Conservation (phyloP, 2,888 invertebrate genomes). For the Acanthosoma haemorrhoidale region DNA sequence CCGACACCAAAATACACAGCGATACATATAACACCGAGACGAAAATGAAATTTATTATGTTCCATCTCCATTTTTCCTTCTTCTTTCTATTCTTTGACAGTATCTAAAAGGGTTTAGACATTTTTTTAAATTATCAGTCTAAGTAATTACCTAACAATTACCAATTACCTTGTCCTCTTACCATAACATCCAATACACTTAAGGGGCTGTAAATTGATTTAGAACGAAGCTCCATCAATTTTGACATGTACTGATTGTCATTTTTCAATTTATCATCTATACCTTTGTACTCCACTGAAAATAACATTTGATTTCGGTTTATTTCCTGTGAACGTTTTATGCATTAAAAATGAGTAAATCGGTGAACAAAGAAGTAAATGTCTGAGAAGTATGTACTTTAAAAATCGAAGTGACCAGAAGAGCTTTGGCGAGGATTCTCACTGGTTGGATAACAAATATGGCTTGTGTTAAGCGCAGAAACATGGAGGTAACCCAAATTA, state of each 20-base stretch:
- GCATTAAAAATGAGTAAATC: too few species aligned
- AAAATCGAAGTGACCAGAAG: slow-evolving; percentile 19
- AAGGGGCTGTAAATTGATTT: slow-evolving; percentile 14
- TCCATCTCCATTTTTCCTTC: background rate
- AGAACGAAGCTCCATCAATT: background rate
- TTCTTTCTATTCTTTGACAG: background rate
- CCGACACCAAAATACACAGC: background rate
- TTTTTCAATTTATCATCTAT: background rate
- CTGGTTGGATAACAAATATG: slow-evolving; percentile 28
- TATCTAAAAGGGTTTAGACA: slow-evolving; percentile 7
- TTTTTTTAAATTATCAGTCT: too few species aligned
- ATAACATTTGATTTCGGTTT: slow-evolving; percentile 1
- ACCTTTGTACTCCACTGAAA: background rate
- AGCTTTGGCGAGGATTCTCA: slow-evolving; percentile 20
- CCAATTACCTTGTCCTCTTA: background rate
- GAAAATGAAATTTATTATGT: background rate
- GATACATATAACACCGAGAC: background rate
- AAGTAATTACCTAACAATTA: too few species aligned
- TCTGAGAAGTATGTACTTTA: slow-evolving; percentile 8
- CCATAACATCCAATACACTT: slow-evolving; percentile 12
- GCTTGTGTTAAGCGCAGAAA: slow-evolving; percentile 4
- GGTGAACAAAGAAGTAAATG: too few species aligned
- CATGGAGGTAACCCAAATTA: slow-evolving; percentile 29
- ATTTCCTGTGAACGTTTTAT: background rate
- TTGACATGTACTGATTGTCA: slow-evolving; percentile 1